These are phyloP conservation scores for Cariama cristata DNA, from an alignment of 2,113 vertebrate genomes.

Conservation along the genomic window DNA sequence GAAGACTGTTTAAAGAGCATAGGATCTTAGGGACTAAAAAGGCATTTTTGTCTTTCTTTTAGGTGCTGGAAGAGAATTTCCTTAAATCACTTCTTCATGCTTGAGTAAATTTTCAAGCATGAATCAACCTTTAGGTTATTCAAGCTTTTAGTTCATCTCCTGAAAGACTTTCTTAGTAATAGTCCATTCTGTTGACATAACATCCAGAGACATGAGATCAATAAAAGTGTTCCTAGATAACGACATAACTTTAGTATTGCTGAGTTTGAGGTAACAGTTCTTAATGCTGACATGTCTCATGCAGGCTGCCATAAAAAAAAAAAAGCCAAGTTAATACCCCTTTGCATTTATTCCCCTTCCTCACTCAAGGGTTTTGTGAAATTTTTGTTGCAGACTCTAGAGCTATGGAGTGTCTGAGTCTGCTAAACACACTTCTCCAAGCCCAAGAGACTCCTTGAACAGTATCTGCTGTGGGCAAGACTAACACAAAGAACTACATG, in stretches of 20 bases:
- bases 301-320: conserved; percentile 2
- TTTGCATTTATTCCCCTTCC: conserved; percentile 15
- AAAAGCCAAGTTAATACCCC: conserved; percentile 19
- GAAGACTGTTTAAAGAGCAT: not conserved
- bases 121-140: conserved; percentile 4
- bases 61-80: not conserved
- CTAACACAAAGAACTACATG: conserved; percentile 32
- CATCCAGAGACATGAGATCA: not conserved
- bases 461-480: conserved; percentile 54
- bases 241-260: not conserved
- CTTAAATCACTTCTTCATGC: not conserved
- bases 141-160: not conserved
- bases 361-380: conserved; percentile 21
- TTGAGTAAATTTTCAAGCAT: not conserved
- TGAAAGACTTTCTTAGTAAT: not conserved
- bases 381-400: conserved; percentile 36
- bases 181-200: not conserved
- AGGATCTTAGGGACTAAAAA: not conserved
- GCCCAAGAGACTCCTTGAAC: conserved; percentile 43
- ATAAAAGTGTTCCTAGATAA: conserved; percentile 17
- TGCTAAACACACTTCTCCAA: conserved; percentile 59
- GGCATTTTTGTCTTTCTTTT: not conserved
- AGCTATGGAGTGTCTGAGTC: conserved; percentile 4
- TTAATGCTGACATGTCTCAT: not conserved
- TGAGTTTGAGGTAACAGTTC: not conserved